Base-by-base conservation (phyloP, 2,113 vertebrate species). In the Aldabrachelys gigantea region DNA sequence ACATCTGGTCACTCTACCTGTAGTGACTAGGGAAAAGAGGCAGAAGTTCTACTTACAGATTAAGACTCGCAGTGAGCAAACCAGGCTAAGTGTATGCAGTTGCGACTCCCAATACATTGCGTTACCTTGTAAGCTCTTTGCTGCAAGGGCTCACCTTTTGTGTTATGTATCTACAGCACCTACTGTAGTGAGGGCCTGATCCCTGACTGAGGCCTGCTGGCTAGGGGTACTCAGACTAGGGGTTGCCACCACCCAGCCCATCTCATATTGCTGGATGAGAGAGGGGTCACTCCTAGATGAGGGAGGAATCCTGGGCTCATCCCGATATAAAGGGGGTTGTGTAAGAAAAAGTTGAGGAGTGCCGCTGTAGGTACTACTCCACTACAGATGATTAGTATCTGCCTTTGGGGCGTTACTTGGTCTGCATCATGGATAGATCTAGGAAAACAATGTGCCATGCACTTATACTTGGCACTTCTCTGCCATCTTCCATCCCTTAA, bases 31-130 rank as follows among this genome's bases (percentile, higher is more conserved):
- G 57, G 57, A 29, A 59, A 59, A 59, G 57, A 29, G 57, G 27
- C 10, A 29, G 57, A 59, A 29, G 25, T 59, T 29, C 57, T 59
- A 10, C 27, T 59, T 59, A 59, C 27, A 12, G 27, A 27, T 59
- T 59, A 10, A 59, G 57, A 29, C 57, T 59, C 27, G 10, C 57
- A 59, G 12, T 59, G 11, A 59, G 25, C 57, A 69, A 83, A 11
- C 8, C 62, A 69, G 90, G 5, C 27, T 69, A 69, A 4, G 50
- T 50, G 50, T 50, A 50, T 16, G 13, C 2, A 1, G 3, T 59
- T 47, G 65, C 12, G 24, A 3, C 54, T 91, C 0, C 0, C 25
- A 82, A 29, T 35, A 3, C 3, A 13, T 47, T 0, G 0, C 16
- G 41, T 10, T 16, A 69, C 10, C 11, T 69, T 69, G 0, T 1